phyloP scores from a whole-genome alignment of 1,140 invertebrate genomes.

The Orius laevigatus region DNA sequence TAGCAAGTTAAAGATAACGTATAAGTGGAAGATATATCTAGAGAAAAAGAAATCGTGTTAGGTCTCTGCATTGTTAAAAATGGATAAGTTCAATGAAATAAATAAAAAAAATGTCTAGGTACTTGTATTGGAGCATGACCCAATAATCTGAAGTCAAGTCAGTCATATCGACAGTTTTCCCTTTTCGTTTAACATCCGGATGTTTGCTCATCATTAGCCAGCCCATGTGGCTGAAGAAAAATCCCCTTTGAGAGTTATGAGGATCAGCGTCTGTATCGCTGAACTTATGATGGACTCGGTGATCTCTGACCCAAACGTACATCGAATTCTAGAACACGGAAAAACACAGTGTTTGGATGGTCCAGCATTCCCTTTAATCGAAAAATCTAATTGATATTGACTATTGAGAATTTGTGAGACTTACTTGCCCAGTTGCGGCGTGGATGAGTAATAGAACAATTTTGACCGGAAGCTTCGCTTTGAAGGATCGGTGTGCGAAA shows the following conservation, averaged over 20 bases:
- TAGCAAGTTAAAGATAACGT: too few species aligned
- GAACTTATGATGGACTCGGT: slow-evolving; percentile 47
- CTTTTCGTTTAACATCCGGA: slow-evolving; percentile 44
- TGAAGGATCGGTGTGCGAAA: slow-evolving; percentile 36
- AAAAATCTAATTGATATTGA: neutral
- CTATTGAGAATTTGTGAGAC: neutral
- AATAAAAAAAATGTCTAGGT: too few species aligned
- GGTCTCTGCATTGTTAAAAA: too few species aligned
- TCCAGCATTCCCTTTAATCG: neutral
- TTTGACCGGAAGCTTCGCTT: slow-evolving; percentile 29
- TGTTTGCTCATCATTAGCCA: slow-evolving; percentile 48
- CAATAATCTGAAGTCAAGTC: slow-evolving; percentile 55
- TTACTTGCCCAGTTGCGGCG: slow-evolving; percentile 36
- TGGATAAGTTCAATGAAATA: too few species aligned
- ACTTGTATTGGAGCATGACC: slow-evolving; percentile 54
- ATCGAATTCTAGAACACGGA: slow-evolving; percentile 23
- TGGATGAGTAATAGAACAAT: slow-evolving; percentile 29
- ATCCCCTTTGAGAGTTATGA: slow-evolving; percentile 44
- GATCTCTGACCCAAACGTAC: slow-evolving; percentile 37
- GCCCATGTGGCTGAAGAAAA: slow-evolving; percentile 50
- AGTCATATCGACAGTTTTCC: slow-evolving; percentile 49
- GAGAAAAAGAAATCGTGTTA: too few species aligned
- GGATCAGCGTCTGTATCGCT: slow-evolving; percentile 48
- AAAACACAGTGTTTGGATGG: neutral
- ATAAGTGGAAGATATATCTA: too few species aligned